phyloP scores from a whole-genome alignment of 1,140 invertebrate genomes.

The Macrosteles quadrilineatus region DNA sequence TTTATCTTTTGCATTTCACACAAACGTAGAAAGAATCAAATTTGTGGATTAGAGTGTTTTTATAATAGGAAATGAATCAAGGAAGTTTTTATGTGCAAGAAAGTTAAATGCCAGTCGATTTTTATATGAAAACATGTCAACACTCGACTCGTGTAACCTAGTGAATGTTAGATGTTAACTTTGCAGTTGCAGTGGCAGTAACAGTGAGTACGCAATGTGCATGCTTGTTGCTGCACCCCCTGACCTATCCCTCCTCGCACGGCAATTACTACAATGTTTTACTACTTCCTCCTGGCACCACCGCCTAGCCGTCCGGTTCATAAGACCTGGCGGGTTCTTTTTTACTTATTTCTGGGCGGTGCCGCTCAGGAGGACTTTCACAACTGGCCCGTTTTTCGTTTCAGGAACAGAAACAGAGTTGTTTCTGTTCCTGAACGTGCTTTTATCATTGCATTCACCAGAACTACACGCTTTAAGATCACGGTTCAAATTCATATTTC shows the following conservation, averaged over 20 bases:
- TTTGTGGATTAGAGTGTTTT: too few species aligned
- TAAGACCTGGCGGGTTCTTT: neutral
- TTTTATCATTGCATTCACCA: conserved; percentile 13
- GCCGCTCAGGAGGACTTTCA: conserved; percentile 1
- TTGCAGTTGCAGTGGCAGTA: too few species aligned
- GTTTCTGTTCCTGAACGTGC: conserved; percentile 10
- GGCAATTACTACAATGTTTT: conserved; percentile 16
- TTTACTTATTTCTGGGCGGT: neutral
- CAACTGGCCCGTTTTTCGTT: conserved; percentile 12
- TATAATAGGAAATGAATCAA: too few species aligned
- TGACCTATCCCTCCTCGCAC: conserved; percentile 1
- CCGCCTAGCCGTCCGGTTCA: neutral
- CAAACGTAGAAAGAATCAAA: too few species aligned
- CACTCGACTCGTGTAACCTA: too few species aligned
- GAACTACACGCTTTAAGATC: conserved; percentile 2
- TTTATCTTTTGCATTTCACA: too few species aligned
- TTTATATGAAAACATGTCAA: too few species aligned
- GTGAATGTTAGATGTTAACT: too few species aligned
- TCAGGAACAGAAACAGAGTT: conserved; percentile 1
- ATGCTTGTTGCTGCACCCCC: neutral
- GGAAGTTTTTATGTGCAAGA: too few species aligned
- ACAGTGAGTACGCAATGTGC: too few species aligned
- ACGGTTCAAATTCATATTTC: neutral
- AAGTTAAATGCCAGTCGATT: too few species aligned
- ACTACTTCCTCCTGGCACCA: conserved; percentile 10